These are phyloP conservation scores for Vicugna pacos DNA, from an alignment of 2,113 vertebrate species.

Conservation along the genomic window DNA sequence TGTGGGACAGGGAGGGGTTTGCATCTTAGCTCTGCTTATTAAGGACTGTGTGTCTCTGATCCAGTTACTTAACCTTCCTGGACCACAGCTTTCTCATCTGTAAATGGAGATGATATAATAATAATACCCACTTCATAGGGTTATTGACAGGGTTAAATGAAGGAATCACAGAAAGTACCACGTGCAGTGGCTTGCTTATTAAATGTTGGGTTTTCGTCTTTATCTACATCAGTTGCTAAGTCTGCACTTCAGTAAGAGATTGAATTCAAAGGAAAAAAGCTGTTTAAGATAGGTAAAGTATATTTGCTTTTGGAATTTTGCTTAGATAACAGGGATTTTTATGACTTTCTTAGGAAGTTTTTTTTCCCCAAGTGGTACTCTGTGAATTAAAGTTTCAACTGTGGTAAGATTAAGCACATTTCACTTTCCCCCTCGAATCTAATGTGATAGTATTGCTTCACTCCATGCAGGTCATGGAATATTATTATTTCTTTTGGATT, in stretches of 20 bases:
- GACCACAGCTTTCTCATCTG: slow-evolving; percentile 14
- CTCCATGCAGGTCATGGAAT: neutral
- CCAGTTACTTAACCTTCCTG: neutral
- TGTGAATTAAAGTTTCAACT: neutral
- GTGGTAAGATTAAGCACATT: neutral
- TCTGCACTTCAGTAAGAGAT: neutral
- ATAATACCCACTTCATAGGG: neutral
- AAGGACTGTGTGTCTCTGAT: neutral
- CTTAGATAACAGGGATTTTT: slow-evolving; percentile 37
- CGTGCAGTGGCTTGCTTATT: neutral
- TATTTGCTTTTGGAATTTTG: slow-evolving; percentile 48
- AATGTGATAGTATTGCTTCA: neutral
- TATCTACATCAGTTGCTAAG: neutral
- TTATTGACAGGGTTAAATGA: slow-evolving; percentile 14
- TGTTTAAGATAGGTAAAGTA: neutral
- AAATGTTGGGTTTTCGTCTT: slow-evolving; percentile 32
- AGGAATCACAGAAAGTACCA: neutral
- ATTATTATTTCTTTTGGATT: neutral
- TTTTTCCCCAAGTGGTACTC: neutral
- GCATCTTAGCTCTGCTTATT: neutral
- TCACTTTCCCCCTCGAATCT: neutral
- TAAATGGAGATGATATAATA: neutral
- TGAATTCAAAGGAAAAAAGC: neutral
- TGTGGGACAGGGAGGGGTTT: neutral
- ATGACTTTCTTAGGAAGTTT: neutral